Conservation (phyloP, 2,797 vertebrate species). For the Sarcophilus harrisii region DNA sequence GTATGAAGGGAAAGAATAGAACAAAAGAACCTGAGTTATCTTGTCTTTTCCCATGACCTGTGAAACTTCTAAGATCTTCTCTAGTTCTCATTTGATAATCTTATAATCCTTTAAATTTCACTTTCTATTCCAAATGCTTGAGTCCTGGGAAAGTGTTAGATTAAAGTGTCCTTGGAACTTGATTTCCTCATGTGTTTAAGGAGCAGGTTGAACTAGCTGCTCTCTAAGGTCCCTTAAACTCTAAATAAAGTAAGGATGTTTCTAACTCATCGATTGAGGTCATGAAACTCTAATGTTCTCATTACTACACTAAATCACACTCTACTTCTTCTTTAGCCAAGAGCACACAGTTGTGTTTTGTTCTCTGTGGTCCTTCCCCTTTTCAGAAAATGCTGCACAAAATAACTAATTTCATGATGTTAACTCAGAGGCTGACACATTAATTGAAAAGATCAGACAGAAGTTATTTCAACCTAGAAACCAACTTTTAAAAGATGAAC, state of each 20-base stretch:
- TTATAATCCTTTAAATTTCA: not conserved
- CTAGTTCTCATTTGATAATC: not conserved
- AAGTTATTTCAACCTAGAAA: constrained; percentile 38
- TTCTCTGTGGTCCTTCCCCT: not conserved
- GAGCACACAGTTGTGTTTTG: constrained; percentile 1
- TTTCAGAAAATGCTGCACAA: constrained; percentile 13
- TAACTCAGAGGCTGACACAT: not conserved
- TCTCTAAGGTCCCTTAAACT: not conserved
- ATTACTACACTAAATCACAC: not conserved
- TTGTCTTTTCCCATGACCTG: not conserved
- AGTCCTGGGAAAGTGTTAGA: not conserved
- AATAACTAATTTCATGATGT: not conserved
- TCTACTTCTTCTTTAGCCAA: not conserved
- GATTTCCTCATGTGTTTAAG: not conserved
- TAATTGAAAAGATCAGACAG: not conserved
- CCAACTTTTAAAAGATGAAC: constrained; percentile 1
- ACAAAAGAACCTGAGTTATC: not conserved
- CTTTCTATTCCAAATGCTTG: not conserved
- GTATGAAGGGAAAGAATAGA: not conserved
- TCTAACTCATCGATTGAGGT: not conserved
- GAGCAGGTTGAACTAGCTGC: no score
- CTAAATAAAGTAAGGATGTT: not conserved
- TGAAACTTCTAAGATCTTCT: not conserved
- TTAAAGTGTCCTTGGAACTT: no score
- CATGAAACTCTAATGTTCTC: not conserved